These are phyloP conservation scores for Eulemur mongoz DNA, from an alignment of 2,797 vertebrate genomes.

Conservation along the genomic window DNA sequence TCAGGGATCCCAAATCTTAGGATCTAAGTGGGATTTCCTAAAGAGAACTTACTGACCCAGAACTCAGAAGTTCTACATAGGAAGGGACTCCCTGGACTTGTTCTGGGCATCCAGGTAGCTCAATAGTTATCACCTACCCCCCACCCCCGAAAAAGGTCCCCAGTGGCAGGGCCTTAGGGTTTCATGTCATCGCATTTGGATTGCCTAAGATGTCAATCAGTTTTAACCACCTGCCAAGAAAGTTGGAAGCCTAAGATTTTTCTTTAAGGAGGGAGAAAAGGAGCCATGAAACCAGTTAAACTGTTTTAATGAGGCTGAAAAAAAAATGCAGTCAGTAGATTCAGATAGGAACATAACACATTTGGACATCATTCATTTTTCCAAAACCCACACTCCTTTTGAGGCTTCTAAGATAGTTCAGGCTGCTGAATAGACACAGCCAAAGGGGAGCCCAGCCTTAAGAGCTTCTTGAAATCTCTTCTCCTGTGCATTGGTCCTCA, in stretches of 20 bases:
- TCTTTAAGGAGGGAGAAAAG: slow-evolving; percentile 12
- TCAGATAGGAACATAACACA: background rate
- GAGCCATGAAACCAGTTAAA: background rate
- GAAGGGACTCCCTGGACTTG: background rate
- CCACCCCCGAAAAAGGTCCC: background rate
- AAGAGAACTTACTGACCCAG: background rate
- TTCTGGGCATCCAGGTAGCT: background rate
- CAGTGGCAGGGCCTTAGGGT: background rate
- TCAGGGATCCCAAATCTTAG: background rate
- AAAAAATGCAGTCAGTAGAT: background rate
- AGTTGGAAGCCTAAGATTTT: background rate
- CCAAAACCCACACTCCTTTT: background rate
- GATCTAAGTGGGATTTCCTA: background rate
- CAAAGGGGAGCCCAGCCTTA: background rate
- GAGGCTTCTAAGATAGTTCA: background rate
- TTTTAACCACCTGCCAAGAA: slow-evolving; percentile 26
- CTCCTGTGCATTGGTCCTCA: background rate
- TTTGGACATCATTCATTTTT: background rate
- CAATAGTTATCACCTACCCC: background rate
- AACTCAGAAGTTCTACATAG: background rate
- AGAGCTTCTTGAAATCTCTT: background rate
- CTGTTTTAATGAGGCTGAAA: slow-evolving; percentile 16
- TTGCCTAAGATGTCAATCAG: background rate
- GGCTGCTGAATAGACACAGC: background rate
- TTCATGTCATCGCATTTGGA: background rate